Conservation (phyloP, 2,797 vertebrate species). For the Hoplostethus mediterraneus region DNA sequence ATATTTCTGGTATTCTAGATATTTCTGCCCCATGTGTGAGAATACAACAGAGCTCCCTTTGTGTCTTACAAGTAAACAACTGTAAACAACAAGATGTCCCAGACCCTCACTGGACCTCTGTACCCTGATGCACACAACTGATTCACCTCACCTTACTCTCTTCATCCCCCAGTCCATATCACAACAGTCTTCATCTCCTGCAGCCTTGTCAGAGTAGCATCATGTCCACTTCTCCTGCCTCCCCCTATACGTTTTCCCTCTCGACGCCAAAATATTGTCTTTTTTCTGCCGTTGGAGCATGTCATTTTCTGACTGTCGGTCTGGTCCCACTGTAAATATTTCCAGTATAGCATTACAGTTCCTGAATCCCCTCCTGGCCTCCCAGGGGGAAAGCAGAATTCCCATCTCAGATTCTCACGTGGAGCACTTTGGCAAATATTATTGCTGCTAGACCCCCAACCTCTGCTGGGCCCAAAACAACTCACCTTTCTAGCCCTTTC, state of each 20-base stretch:
- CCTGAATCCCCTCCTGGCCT: conserved; percentile 64
- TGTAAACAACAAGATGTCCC: conserved; percentile 26
- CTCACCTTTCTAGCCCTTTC: conserved; percentile 45
- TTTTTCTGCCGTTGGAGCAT: conserved; percentile 47
- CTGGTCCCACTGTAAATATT: conserved; percentile 77
- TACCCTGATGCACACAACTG: conserved; percentile 19
- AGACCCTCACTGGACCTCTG: conserved; percentile 57
- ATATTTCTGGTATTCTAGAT: background rate
- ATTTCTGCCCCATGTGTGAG: background rate
- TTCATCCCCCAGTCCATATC: conserved; percentile 23
- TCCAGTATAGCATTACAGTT: conserved; percentile 74
- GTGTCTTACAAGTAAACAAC: background rate
- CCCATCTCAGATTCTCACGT: conserved; percentile 74
- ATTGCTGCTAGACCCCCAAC: conserved; percentile 68
- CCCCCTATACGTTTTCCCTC: background rate
- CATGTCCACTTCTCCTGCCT: conserved; percentile 5
- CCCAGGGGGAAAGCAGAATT: conserved; percentile 72
- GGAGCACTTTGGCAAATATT: conserved; percentile 71
- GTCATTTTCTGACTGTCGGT: conserved; percentile 57
- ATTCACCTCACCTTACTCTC: conserved; percentile 38
- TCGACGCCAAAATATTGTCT: conserved; percentile 58
- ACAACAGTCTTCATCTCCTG: conserved; percentile 28
- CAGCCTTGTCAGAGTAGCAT: conserved; percentile 9
- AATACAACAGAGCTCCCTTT: background rate
- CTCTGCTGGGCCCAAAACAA: conserved; percentile 54